Evolutionary conservation across 2,888 invertebrate genomes (phyloP), one percentile per base, ranked within the genome.

Genomic region (Conomelus anceps): DNA sequence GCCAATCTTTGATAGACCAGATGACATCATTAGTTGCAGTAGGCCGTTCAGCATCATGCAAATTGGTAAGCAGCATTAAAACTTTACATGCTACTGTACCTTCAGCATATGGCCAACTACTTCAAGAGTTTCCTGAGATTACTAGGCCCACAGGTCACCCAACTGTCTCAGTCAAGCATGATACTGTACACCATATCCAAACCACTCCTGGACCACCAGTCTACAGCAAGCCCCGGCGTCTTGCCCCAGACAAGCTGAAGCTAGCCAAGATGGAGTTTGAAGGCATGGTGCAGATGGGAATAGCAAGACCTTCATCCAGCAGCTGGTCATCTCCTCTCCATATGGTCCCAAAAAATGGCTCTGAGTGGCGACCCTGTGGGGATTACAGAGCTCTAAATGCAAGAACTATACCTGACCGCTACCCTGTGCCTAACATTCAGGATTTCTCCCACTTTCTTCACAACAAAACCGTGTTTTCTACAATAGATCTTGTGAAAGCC

Each of bases 331-430:
- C n/a, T n/a, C n/a, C n/a, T n/a, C n/a, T n/a, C n/a, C n/a, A n/a
- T n/a, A n/a, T n/a, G n/a, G n/a, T n/a, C n/a, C n/a, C n/a, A n/a
- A n/a, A n/a, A n/a, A n/a, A n/a, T n/a, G n/a, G n/a, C n/a, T 91
- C 92, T 20, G 89, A 88, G n/a, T 93, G 92, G 92, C 87, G 93
- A 22, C 92, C 92, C 0, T 93, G 93, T 89, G 93, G 93, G 4
- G 93, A 92, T 91, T 94, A 93, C 89, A 90, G 93, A 0, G 22
- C 24, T 0, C 90, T 93, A 0, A 94, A 93, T 90, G 89, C 91
- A 0, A 87, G 89, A 0, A 93, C 93, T 0, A 89, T 92, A 0
- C 92, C 92, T 0, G 93, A 93, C 90, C 88, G 92, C 1, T 93
- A 93, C 89, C 93, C 93, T 0, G 90, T 92, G 0, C 91, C 92